A percentile compares a stretch with the other conserved stretches of the same genome.
Evolutionary conservation across 2,113 vertebrate genomes (phyloP).

Genomic region (Cyanoliseus patagonus): DNA sequence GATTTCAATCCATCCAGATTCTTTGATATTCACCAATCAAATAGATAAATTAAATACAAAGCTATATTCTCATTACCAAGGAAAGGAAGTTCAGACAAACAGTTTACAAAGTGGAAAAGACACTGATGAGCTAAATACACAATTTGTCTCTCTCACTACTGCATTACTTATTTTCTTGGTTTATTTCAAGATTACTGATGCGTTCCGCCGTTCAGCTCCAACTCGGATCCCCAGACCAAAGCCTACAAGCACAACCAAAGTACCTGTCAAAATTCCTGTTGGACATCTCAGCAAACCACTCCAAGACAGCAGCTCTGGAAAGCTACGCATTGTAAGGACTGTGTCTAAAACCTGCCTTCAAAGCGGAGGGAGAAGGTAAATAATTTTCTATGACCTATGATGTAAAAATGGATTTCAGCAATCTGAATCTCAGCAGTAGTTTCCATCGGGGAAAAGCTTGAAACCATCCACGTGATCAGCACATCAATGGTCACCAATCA

Average conservation of each 20-base stretch:
- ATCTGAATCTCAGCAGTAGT: background rate
- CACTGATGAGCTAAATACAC: background rate
- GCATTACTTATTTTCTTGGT: background rate
- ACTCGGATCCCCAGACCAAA: slow-evolving; percentile 89
- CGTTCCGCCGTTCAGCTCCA: slow-evolving; percentile 78
- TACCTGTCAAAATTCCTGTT: slow-evolving; percentile 42
- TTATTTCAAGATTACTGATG: slow-evolving; percentile 83
- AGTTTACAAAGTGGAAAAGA: background rate
- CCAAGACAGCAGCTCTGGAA: slow-evolving; percentile 56
- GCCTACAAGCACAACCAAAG: slow-evolving; percentile 71
- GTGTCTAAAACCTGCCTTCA: slow-evolving; percentile 70
- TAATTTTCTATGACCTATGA: background rate
- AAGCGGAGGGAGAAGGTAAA: slow-evolving; percentile 74
- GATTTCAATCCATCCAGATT: background rate
- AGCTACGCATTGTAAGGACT: slow-evolving; percentile 63
- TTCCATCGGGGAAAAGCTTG: background rate
- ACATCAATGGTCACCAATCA: background rate
- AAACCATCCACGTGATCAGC: background rate
- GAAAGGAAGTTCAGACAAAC: background rate
- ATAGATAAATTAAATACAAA: background rate
- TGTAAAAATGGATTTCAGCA: background rate
- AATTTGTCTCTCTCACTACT: background rate
- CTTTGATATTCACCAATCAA: background rate
- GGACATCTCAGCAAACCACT: slow-evolving; percentile 51
- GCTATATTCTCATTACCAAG: background rate